These are phyloP conservation scores for Creontiades dilutus DNA, from an alignment of 2,888 invertebrate species.

Conservation along the genomic window DNA sequence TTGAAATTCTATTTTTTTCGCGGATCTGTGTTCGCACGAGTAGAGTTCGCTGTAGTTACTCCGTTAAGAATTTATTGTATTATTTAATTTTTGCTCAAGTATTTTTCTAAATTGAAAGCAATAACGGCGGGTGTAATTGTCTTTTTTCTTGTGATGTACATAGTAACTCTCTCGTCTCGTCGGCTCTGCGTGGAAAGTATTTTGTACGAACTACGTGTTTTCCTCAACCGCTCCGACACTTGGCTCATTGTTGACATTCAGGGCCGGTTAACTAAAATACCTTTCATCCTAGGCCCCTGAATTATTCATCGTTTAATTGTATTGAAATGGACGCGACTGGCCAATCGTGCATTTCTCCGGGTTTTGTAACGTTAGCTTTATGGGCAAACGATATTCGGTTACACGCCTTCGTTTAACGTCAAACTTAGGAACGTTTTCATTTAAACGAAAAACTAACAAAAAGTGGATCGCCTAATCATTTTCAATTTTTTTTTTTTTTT, in stretches of 20 bases:
- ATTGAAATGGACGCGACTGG: slow-evolving; percentile 20
- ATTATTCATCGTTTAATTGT: slow-evolving; percentile 47
- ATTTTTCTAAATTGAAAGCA: slow-evolving; percentile 34
- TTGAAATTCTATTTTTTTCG: too few relatives aligned
- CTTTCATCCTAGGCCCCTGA: not conserved
- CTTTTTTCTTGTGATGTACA: not conserved
- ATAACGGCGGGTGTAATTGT: not conserved
- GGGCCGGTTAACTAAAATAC: not conserved
- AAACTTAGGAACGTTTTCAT: too few relatives aligned
- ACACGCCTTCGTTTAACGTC: not conserved
- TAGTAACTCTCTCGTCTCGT: not conserved
- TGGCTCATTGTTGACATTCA: not conserved
- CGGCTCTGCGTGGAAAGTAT: too few relatives aligned
- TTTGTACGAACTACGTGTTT: not conserved
- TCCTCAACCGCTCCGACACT: not conserved
- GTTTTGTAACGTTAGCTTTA: not conserved
- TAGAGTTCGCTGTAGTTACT: too few relatives aligned
- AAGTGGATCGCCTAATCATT: too few relatives aligned
- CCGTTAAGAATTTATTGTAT: not conserved
- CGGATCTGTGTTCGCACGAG: too few relatives aligned
- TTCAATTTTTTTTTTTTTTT: not conserved
- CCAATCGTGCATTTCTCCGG: slow-evolving; percentile 11
- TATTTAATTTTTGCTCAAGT: slow-evolving; percentile 44
- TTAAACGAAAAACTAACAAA: too few relatives aligned
- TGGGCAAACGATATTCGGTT: not conserved